These are phyloP conservation scores for Daboia siamensis DNA, from an alignment of 2,113 vertebrate genomes.

Conservation along the genomic window DNA sequence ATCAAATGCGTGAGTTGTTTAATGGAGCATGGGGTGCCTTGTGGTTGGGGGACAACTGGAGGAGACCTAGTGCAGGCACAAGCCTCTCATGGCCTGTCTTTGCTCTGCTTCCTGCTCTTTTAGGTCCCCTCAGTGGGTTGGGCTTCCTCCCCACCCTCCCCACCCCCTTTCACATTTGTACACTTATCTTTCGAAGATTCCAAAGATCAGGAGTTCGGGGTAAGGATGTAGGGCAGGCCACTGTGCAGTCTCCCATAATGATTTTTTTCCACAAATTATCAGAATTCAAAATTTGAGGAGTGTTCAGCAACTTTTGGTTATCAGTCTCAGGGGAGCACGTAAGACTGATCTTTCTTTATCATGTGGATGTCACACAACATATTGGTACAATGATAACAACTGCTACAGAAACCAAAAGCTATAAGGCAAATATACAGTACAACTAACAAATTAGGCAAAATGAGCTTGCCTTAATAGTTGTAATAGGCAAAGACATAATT, in stretches of 20 bases:
- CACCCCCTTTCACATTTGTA: no score
- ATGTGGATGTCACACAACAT: neutral
- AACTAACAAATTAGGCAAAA: neutral
- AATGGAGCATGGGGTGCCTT: no score
- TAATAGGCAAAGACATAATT: neutral
- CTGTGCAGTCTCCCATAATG: neutral
- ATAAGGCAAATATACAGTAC: neutral
- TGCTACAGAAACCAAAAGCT: neutral
- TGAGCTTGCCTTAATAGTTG: neutral
- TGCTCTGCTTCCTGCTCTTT: no score
- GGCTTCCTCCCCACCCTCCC: no score
- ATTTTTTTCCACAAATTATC: neutral
- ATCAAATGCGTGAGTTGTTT: no score
- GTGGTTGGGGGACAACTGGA: no score
- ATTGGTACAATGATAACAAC: neutral
- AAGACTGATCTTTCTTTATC: neutral
- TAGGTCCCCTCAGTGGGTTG: no score
- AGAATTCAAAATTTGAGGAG: neutral
- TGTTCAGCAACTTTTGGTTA: neutral
- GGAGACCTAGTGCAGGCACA: no score
- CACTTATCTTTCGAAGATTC: no score
- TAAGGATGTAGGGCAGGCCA: no score
- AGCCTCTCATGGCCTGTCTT: no score
- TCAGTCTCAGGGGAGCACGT: neutral
- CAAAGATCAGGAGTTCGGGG: no score